Evolutionary conservation across 2,113 vertebrate species (phyloP).

Genomic region (Jacana jacana): DNA sequence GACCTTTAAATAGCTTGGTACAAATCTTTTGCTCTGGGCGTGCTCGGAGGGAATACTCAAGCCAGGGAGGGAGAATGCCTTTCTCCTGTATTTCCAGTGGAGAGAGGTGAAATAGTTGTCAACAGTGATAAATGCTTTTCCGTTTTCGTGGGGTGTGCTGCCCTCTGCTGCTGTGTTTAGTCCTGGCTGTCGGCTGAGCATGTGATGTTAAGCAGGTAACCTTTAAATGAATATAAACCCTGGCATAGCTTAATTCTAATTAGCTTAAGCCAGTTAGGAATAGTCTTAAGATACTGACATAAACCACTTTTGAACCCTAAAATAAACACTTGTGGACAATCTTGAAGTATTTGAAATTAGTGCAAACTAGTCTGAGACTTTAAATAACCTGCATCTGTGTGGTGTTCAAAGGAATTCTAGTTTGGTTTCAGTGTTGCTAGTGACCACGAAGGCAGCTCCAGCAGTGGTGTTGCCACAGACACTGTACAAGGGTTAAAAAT

Average conservation of each 20-base stretch:
- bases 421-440: not conserved
- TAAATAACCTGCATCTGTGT: not conserved
- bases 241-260: conserved; percentile 3
- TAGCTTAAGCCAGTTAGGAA: conserved; percentile 14
- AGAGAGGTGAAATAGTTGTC: not conserved
- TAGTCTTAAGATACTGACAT: conserved; percentile 9
- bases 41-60: not conserved
- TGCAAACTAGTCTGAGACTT: not conserved
- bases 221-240: not conserved
- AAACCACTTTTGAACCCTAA: conserved; percentile 44
- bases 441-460: not conserved
- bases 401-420: not conserved
- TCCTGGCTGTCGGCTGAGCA: not conserved
- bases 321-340: conserved; percentile 3
- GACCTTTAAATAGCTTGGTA: not conserved
- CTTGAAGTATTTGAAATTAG: not conserved
- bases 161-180: conserved; percentile 54
- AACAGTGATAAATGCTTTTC: fast-evolving
- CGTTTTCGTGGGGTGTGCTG: conserved; percentile 34
- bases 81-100: not conserved
- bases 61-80: not conserved
- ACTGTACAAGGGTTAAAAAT: not conserved
- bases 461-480: not conserved
- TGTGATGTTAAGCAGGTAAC: not conserved
- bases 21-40: not conserved